Evolutionary conservation across 2,888 invertebrate species (phyloP).

Genomic region (Bellardia bayeri): DNA sequence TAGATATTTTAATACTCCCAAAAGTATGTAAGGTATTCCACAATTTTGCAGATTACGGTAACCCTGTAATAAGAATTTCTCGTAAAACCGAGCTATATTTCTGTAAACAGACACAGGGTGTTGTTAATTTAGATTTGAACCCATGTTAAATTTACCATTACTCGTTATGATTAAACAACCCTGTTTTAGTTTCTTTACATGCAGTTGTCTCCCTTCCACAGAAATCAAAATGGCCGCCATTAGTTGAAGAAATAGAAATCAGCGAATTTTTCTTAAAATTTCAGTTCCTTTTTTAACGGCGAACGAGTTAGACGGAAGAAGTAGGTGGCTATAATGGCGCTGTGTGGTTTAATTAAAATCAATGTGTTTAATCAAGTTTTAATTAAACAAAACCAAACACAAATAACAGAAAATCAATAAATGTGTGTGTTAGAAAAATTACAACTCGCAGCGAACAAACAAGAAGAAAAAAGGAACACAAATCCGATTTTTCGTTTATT

Average conservation of each 20-base stretch:
- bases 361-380: constrained; percentile 64
- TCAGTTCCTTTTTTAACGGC: constrained; percentile 73
- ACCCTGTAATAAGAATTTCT: neutral
- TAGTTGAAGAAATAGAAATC: constrained; percentile 58
- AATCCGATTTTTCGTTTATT: neutral
- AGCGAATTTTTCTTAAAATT: constrained; percentile 60
- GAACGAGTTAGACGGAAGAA: constrained; percentile 70
- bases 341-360: constrained; percentile 67
- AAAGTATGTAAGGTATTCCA: no score
- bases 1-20: no score
- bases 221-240: constrained; percentile 67
- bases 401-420: constrained; percentile 53
- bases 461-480: constrained; percentile 42
- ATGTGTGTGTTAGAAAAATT: constrained; percentile 24
- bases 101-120: neutral
- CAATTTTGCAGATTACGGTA: neutral
- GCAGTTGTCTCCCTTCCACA: constrained; percentile 10
- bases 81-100: neutral
- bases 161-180: constrained; percentile 12
- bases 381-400: constrained; percentile 61
- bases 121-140: neutral
- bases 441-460: neutral
- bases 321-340: constrained; percentile 65
- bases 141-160: constrained; percentile 23
- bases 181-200: neutral